Evolutionary conservation across 1,140 invertebrate species (phyloP).

Genomic region (Drosophila erecta): DNA sequence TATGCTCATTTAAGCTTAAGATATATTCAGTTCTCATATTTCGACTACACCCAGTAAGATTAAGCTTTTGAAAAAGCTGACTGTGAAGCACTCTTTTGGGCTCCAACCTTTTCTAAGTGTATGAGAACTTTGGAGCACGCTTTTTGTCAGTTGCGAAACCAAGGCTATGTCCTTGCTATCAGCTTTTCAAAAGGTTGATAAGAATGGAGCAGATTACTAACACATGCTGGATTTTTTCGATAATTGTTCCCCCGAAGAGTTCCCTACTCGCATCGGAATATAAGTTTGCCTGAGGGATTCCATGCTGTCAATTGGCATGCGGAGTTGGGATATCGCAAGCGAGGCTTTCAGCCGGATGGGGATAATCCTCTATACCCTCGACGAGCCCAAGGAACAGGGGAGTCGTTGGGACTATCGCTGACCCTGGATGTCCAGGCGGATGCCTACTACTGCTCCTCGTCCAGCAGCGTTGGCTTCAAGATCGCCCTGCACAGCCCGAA

Average conservation of each 20-base stretch:
- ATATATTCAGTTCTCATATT: background rate
- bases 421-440: slow-evolving; percentile 89
- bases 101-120: background rate
- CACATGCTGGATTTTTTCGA: background rate
- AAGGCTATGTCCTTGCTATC: background rate
- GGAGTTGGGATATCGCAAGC: slow-evolving; percentile 87
- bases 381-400: slow-evolving; percentile 87
- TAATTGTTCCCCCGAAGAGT: slow-evolving; percentile 10
- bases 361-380: slow-evolving; percentile 86
- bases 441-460: slow-evolving; percentile 92
- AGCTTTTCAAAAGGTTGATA: background rate
- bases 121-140: background rate
- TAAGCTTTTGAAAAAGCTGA: background rate
- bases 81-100: background rate
- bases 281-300: slow-evolving; percentile 19
- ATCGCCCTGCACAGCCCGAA: slow-evolving; percentile 89
- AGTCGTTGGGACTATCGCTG: slow-evolving; percentile 89
- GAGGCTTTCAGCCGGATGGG: slow-evolving; percentile 70
- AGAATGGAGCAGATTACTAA: background rate
- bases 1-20: background rate
- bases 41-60: background rate
- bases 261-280: slow-evolving; percentile 50
- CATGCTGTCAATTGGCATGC: slow-evolving; percentile 89
- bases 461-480: slow-evolving; percentile 91
- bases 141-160: background rate